Percentiles rank a stretch among this genome's conserved stretches.
Evolutionary conservation across 2,888 invertebrate genomes (phyloP).

Genomic region (Ophioninae sp.): DNA sequence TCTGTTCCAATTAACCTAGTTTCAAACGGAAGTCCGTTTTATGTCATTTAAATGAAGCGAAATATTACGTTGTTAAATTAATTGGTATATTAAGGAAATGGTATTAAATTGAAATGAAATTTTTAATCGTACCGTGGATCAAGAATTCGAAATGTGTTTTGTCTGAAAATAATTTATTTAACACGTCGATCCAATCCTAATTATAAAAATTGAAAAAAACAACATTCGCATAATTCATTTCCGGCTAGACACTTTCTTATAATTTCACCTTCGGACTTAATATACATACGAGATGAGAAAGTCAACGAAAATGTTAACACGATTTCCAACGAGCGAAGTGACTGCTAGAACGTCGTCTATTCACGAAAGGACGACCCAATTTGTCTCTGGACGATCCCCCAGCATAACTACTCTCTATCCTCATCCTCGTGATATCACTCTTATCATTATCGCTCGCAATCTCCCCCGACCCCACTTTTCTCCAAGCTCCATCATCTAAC

Average conservation of each 20-base stretch:
- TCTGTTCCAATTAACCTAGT: too few species aligned
- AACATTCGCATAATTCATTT: background rate
- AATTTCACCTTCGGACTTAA: background rate
- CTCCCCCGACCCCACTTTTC: background rate
- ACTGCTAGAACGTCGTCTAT: slow-evolving; percentile 3
- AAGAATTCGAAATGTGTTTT: background rate
- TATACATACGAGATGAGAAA: background rate
- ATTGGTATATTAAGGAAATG: too few species aligned
- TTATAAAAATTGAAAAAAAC: background rate
- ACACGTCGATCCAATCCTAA: background rate
- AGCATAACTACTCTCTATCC: slow-evolving; percentile 6
- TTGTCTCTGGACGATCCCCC: slow-evolving; percentile 3
- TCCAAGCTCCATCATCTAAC: background rate
- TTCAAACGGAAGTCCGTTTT: too few species aligned
- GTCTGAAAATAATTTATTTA: background rate
- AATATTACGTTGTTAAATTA: too few species aligned
- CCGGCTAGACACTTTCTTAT: background rate
- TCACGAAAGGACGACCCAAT: slow-evolving; percentile 19
- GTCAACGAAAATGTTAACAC: background rate
- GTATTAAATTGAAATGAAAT: too few species aligned
- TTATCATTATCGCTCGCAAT: slow-evolving; percentile 18
- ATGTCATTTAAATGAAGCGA: too few species aligned
- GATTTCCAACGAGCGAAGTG: background rate
- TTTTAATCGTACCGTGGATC: too few species aligned
- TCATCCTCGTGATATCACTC: slow-evolving; percentile 31